Conservation (phyloP, 2,113 vertebrate genomes). For the Oreocharis arfaki region DNA sequence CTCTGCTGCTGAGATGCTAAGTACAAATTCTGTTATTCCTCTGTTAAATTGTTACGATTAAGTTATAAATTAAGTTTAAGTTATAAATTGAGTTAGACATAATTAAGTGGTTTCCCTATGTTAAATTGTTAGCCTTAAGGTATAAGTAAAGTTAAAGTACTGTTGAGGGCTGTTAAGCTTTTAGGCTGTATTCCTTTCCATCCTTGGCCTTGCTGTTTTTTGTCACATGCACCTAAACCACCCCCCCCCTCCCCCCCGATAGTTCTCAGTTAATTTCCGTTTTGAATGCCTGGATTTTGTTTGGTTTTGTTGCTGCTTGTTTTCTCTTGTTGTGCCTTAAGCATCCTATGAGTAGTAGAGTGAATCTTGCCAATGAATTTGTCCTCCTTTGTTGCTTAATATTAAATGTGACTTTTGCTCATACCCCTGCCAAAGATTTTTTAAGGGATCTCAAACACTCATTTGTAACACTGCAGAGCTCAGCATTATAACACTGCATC, state of each 20-base stretch:
- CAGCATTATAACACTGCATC: not conserved
- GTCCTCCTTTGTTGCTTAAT: fast-evolving
- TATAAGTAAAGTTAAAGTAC: not conserved
- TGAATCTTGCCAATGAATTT: not conserved
- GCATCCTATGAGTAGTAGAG: not conserved
- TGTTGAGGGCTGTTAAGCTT: not conserved
- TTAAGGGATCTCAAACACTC: not conserved
- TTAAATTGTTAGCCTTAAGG: not conserved
- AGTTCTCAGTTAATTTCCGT: not conserved
- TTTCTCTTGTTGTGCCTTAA: not conserved
- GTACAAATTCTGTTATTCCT: not conserved
- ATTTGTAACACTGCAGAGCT: not conserved
- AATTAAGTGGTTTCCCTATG: no score
- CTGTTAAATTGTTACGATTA: not conserved
- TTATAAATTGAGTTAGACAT: no score
- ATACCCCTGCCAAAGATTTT: not conserved
- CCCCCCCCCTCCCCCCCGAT: not conserved
- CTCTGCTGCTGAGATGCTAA: not conserved
- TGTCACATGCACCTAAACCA: not conserved
- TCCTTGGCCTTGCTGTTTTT: not conserved
- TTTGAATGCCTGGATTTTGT: not conserved
- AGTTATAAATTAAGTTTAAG: not conserved
- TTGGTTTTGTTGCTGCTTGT: not conserved
- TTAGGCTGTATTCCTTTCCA: not conserved
- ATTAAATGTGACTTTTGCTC: not conserved